These are phyloP conservation scores for Ctenodactylus gundi DNA, from an alignment of 2,113 vertebrate species.

Conservation along the genomic window DNA sequence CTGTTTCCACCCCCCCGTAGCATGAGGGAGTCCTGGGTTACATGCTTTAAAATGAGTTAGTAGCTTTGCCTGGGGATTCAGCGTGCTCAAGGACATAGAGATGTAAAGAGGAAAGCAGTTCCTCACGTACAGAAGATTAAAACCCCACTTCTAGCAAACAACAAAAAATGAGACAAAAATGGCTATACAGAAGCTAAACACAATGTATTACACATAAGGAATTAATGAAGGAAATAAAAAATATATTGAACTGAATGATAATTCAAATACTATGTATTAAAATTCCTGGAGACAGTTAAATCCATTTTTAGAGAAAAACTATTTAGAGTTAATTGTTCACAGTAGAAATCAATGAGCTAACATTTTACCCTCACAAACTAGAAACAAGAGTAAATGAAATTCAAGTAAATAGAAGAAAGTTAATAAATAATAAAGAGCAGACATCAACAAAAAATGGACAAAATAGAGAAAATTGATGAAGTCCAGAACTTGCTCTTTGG, in stretches of 20 bases:
- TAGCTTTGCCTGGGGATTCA: background rate
- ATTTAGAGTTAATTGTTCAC: background rate
- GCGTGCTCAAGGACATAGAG: background rate
- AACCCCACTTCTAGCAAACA: background rate
- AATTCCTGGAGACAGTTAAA: background rate
- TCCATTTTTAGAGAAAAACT: background rate
- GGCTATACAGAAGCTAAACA: background rate
- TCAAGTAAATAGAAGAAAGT: background rate
- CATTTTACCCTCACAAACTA: background rate
- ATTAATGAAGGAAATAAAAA: background rate
- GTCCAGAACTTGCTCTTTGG: background rate
- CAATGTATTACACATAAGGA: background rate
- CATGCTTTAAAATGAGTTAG: background rate
- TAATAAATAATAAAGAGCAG: background rate
- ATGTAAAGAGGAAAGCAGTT: background rate
- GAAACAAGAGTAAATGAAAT: background rate
- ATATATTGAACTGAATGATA: background rate
- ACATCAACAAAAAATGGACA: background rate
- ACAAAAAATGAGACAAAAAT: background rate
- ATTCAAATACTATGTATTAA: background rate
- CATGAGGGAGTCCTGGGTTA: too few relatives aligned
- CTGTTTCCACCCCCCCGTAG: too few relatives aligned
- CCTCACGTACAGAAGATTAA: background rate
- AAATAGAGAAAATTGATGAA: background rate
- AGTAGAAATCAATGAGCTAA: background rate